Evolutionary conservation across 2,888 invertebrate species (phyloP).

Genomic region (Aplocera efformata): DNA sequence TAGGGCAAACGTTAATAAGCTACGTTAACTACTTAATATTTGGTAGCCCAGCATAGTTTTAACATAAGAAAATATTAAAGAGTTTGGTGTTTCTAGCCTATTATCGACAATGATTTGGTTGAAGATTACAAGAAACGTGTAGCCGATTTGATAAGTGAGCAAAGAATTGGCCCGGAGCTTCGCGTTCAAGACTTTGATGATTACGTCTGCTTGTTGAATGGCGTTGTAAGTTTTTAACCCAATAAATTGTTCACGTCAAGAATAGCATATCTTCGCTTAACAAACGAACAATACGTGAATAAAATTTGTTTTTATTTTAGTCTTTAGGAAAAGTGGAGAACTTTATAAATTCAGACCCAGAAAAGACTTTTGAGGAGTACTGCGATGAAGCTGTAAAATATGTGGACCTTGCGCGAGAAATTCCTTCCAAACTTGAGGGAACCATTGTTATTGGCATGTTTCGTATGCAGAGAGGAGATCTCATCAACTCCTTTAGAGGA

Average conservation of each 20-base stretch:
- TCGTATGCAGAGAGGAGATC: slow-evolving; percentile 89
- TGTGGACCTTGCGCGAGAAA: slow-evolving; percentile 81
- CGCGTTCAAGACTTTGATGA: slow-evolving; percentile 89
- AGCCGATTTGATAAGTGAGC: slow-evolving; percentile 83
- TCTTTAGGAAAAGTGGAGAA: slow-evolving; percentile 81
- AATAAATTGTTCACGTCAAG: too few relatives aligned
- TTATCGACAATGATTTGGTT: slow-evolving; percentile 86
- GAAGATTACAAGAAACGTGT: slow-evolving; percentile 82
- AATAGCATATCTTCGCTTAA: too few relatives aligned
- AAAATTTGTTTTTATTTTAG: too few relatives aligned
- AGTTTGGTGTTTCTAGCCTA: slow-evolving; percentile 86
- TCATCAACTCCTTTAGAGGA: slow-evolving; percentile 85
- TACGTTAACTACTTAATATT: too few relatives aligned
- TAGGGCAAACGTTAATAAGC: too few relatives aligned
- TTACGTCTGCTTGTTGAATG: slow-evolving; percentile 87
- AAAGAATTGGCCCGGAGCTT: slow-evolving; percentile 86
- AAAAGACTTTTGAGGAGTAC: slow-evolving; percentile 83
- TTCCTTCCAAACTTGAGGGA: slow-evolving; percentile 81
- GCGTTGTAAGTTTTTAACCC: slow-evolving; percentile 71
- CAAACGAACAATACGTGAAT: too few relatives aligned
- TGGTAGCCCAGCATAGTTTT: too few relatives aligned
- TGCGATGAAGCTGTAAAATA: slow-evolving; percentile 82
- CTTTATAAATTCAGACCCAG: slow-evolving; percentile 84
- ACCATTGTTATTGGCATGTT: slow-evolving; percentile 91
- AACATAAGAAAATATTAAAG: too few relatives aligned